Conservation (phyloP, 2,797 vertebrate genomes). For the Microhierax caerulescens region DNA sequence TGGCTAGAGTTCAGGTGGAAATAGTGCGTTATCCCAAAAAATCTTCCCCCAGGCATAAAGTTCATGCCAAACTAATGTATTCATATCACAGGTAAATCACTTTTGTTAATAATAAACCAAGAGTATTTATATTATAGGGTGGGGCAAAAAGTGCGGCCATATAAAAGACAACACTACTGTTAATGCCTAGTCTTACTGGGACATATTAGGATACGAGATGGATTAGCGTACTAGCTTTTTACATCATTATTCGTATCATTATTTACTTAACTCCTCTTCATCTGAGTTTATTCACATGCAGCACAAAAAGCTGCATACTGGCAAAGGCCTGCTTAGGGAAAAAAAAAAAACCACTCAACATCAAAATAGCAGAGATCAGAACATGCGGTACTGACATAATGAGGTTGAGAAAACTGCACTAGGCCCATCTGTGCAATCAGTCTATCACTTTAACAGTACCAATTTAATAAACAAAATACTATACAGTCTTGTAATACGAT, state of each 20-base stretch:
- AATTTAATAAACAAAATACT: conserved; percentile 22
- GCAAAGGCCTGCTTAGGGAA: conserved; percentile 17
- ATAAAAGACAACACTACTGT: background rate
- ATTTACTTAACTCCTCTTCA: conserved; percentile 36
- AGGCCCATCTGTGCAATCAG: conserved; percentile 51
- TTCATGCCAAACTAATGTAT: background rate
- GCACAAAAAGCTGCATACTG: conserved; percentile 50
- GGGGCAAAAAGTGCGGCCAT: background rate
- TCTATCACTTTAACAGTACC: conserved; percentile 13
- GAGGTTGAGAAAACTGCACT: conserved; percentile 41
- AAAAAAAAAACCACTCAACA: conserved; percentile 9
- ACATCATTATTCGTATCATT: background rate
- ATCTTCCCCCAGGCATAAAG: conserved; percentile 10
- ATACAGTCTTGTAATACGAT: background rate
- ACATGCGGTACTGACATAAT: conserved; percentile 63
- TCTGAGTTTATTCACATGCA: conserved; percentile 15
- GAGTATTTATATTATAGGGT: background rate
- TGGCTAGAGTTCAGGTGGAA: background rate
- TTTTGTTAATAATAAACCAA: conserved; percentile 22
- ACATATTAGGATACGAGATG: background rate
- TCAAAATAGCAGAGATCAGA: conserved; percentile 64
- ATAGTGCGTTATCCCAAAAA: background rate
- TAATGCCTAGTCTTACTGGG: background rate
- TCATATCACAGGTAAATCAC: background rate
- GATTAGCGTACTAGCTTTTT: background rate